Conservation (phyloP, 2,113 vertebrate genomes). For the Cebus imitator region DNA sequence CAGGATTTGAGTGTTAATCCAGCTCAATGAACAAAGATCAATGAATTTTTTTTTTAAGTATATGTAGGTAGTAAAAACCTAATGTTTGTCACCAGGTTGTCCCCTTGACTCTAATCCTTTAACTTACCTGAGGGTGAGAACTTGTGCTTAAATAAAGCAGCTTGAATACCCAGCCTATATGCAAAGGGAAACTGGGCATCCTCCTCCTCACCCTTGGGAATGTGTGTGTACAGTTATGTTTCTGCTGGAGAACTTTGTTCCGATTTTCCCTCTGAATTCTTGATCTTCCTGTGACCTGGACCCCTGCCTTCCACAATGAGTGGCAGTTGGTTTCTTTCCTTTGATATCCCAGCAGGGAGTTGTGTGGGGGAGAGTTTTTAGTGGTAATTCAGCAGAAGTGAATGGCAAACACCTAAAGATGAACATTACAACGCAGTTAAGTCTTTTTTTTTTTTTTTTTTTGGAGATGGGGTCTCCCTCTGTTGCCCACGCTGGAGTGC, state of each 20-base stretch:
- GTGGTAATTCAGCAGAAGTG: not conserved
- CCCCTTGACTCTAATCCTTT: not conserved
- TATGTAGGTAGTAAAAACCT: not conserved
- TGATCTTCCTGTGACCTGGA: not conserved
- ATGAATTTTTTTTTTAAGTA: not conserved
- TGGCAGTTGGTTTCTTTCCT: not conserved
- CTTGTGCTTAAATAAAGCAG: not conserved
- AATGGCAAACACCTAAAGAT: not conserved
- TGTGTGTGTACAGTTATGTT: accelerated
- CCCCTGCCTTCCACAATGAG: not conserved
- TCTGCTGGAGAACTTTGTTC: not conserved
- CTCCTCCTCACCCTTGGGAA: not conserved
- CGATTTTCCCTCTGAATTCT: not conserved
- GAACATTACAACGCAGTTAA: not conserved
- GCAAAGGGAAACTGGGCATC: too few relatives aligned
- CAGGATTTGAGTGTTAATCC: not conserved
- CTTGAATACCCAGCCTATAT: too few relatives aligned
- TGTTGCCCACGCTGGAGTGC: too few relatives aligned
- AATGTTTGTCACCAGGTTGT: not conserved
- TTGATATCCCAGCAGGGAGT: not conserved
- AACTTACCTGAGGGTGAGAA: not conserved
- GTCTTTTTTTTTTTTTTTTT: too few relatives aligned
- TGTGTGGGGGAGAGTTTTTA: not conserved
- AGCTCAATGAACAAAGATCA: not conserved
- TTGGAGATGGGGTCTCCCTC: too few relatives aligned